These are phyloP conservation scores for Paraplagusia blochii DNA, from an alignment of 2,113 vertebrate species.

Conservation along the genomic window DNA sequence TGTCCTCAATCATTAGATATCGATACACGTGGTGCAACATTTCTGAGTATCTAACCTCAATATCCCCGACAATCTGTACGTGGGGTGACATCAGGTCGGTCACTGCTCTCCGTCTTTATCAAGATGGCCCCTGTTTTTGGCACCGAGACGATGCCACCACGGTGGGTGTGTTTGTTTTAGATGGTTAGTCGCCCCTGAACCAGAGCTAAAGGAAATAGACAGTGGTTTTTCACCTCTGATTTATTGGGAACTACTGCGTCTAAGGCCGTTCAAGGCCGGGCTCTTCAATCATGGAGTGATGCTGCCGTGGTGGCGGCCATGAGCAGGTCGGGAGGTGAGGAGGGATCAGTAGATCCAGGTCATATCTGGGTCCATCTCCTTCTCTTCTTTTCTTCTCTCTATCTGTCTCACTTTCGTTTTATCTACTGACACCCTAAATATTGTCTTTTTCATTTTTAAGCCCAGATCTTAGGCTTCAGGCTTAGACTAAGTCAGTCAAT, in stretches of 20 bases:
- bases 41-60: slow-evolving; percentile 21
- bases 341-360: background rate
- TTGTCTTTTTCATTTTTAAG: background rate
- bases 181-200: slow-evolving; percentile 4
- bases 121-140: slow-evolving; percentile 14
- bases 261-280: background rate
- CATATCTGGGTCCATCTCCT: background rate
- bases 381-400: too few relatives aligned
- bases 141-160: slow-evolving; percentile 7
- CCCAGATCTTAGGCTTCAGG: background rate
- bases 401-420: too few relatives aligned
- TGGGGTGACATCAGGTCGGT: slow-evolving; percentile 29
- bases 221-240: background rate
- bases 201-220: background rate
- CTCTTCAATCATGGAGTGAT: background rate
- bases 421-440: background rate
- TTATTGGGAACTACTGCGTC: background rate
- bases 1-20: slow-evolving; percentile 5
- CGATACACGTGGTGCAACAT: slow-evolving; percentile 23
- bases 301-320: background rate
- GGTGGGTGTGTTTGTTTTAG: slow-evolving; percentile 23
- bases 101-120: slow-evolving; percentile 21
- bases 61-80: slow-evolving; percentile 9
- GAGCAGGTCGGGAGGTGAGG: slow-evolving; percentile 1
- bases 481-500: slow-evolving; percentile 16